Conservation (phyloP, 1,140 invertebrate species). For the Chionoecetes opilio region DNA sequence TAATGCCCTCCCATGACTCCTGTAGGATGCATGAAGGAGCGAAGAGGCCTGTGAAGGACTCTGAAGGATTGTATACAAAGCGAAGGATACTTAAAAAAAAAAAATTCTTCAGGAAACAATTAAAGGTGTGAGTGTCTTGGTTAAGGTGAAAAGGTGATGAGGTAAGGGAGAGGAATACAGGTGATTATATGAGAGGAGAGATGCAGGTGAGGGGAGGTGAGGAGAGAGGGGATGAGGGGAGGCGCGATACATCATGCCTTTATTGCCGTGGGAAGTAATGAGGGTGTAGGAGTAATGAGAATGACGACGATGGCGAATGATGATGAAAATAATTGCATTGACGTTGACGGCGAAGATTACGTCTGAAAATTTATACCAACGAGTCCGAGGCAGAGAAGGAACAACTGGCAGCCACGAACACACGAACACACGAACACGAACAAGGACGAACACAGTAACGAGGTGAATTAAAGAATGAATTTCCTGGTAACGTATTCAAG, state of each 20-base stretch:
- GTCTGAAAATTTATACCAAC: background rate
- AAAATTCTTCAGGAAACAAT: too few relatives aligned
- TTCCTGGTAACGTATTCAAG: background rate
- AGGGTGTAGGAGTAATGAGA: slow-evolving; percentile 1
- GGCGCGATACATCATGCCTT: background rate
- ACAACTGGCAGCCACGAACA: background rate
- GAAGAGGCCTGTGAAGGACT: too few relatives aligned
- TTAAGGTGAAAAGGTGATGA: background rate
- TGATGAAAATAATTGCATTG: background rate
- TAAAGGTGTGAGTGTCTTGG: too few relatives aligned
- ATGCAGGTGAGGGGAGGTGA: background rate
- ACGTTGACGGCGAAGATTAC: background rate
- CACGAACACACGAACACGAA: too few relatives aligned
- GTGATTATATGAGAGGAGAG: background rate
- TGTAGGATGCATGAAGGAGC: too few relatives aligned
- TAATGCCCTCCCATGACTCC: too few relatives aligned
- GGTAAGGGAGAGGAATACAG: background rate
- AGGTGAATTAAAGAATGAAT: background rate
- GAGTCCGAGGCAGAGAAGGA: background rate
- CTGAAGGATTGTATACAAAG: too few relatives aligned
- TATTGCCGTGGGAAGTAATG: slow-evolving; percentile 16
- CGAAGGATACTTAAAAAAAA: too few relatives aligned
- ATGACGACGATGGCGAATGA: background rate
- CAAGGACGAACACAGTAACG: background rate
- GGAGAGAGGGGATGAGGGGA: background rate